Evolutionary conservation across 2,113 vertebrate species (phyloP).

Genomic region (Dissostichus mawsoni): DNA sequence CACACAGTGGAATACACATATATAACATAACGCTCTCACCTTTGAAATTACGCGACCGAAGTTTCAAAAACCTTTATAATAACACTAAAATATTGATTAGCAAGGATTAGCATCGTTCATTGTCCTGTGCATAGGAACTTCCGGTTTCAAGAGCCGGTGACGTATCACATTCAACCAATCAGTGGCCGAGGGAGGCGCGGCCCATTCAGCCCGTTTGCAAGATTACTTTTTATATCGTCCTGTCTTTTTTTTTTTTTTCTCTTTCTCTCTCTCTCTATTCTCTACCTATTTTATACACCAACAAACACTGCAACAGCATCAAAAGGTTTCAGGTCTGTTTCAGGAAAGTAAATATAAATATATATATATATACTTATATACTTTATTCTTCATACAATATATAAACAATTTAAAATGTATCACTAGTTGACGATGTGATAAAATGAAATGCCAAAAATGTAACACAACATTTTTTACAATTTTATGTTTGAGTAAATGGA

Average conservation of each 20-base stretch:
- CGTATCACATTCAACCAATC: conserved; percentile 1
- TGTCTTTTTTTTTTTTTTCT: too few relatives aligned
- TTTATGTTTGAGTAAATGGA: too few relatives aligned
- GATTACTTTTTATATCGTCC: too few relatives aligned
- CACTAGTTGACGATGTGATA: too few relatives aligned
- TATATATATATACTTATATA: too few relatives aligned
- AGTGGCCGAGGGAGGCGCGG: neutral
- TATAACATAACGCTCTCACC: conserved; percentile 28
- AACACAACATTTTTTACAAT: too few relatives aligned
- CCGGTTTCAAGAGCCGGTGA: neutral
- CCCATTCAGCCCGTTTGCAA: neutral
- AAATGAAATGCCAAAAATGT: too few relatives aligned
- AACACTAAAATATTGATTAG: neutral
- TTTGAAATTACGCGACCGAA: neutral
- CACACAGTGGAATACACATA: rapidly evolving
- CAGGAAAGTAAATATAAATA: neutral
- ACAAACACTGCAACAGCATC: neutral
- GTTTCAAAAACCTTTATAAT: neutral
- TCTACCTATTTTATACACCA: neutral
- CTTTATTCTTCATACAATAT: too few relatives aligned
- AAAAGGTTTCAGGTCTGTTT: neutral
- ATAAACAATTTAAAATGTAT: too few relatives aligned
- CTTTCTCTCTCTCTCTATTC: too few relatives aligned
- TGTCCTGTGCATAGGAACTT: conserved; percentile 23
- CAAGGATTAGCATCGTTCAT: conserved; percentile 13